phyloP scores from a whole-genome alignment of 2,888 invertebrate genomes.

The Danaus chrysippus region DNA sequence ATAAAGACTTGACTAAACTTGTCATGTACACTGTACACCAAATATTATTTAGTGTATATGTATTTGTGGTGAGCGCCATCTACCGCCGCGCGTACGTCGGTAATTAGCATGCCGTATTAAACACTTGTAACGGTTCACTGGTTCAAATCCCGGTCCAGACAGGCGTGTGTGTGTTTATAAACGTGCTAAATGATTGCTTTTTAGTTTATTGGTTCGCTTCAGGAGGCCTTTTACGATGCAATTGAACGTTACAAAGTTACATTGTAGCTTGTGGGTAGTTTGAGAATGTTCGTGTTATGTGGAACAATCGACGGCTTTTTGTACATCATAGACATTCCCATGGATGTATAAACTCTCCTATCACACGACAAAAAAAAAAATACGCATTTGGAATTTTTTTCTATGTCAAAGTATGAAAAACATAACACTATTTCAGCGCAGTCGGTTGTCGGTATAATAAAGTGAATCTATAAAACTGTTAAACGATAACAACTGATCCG shows the following conservation, averaged over 20 bases:
- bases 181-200: slow-evolving; percentile 36
- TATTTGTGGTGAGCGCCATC: slow-evolving; percentile 28
- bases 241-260: slow-evolving; percentile 10
- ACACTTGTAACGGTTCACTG: slow-evolving; percentile 35
- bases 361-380: no score
- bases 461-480: slow-evolving; percentile 2
- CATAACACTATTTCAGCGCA: no score
- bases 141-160: slow-evolving; percentile 35
- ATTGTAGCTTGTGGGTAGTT: neutral
- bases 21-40: no score
- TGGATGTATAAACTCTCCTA: no score
- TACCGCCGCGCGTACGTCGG: slow-evolving; percentile 21
- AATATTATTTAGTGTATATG: neutral
- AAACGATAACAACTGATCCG: neutral
- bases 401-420: no score
- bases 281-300: neutral
- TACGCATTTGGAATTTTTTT: no score
- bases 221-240: slow-evolving; percentile 11
- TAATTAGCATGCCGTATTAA: slow-evolving; percentile 36
- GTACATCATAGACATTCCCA: no score
- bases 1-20: no score
- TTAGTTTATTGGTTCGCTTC: slow-evolving; percentile 33
- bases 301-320: neutral
- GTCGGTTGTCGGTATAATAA: neutral
- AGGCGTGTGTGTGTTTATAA: slow-evolving; percentile 34